Percentiles rank a stretch among this genome's conserved stretches.
phyloP scores from a whole-genome alignment of 2,888 invertebrate genomes.

The Lasioglossum pauxillum region DNA sequence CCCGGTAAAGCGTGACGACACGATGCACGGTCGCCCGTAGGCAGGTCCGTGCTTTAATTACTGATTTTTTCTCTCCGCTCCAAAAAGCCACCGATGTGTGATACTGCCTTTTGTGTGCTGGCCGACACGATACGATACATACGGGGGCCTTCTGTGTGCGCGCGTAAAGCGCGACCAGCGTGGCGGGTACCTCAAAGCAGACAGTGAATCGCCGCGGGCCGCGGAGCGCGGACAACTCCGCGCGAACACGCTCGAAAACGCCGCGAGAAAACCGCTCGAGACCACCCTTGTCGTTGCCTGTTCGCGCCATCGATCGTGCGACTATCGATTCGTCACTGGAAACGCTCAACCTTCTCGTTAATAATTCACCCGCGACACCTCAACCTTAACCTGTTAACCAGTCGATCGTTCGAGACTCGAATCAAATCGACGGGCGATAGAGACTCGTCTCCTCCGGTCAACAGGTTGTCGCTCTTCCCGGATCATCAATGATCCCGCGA shows the following conservation, averaged over 20 bases:
- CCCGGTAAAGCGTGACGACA: constrained; percentile 60
- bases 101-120: constrained; percentile 55
- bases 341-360: not conserved
- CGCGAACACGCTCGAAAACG: constrained; percentile 26
- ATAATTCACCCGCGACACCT: not conserved
- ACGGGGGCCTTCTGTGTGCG: constrained; percentile 37
- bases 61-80: constrained; percentile 76
- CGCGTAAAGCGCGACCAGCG: constrained; percentile 51
- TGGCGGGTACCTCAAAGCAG: constrained; percentile 51
- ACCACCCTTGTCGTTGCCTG: not conserved
- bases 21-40: constrained; percentile 39
- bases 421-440: no score
- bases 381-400: not conserved
- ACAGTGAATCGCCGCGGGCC: constrained; percentile 68
- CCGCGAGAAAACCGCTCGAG: not conserved
- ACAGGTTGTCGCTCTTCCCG: not conserved
- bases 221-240: constrained; percentile 60
- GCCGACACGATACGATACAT: not conserved
- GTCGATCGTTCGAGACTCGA: not conserved
- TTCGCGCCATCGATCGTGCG: not conserved
- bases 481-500: not conserved
- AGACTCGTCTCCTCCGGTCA: not conserved
- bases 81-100: constrained; percentile 80
- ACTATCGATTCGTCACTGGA: constrained; percentile 35
- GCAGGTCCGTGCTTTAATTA: constrained; percentile 68